Evolutionary conservation across 2,888 invertebrate genomes (phyloP).

Genomic region (Nymphalis c-album): DNA sequence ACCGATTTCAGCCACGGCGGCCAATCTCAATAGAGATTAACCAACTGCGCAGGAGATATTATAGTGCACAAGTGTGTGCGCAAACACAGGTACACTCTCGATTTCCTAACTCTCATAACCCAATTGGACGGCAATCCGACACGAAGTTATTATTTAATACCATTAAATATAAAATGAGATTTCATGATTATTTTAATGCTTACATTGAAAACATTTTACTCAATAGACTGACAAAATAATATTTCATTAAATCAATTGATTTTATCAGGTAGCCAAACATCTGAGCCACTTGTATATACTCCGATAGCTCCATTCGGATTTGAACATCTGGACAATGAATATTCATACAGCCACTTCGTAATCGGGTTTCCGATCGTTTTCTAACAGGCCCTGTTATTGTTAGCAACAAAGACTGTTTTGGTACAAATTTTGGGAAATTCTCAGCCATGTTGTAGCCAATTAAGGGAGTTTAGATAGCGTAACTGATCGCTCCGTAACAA

Average conservation of each 20-base stretch:
- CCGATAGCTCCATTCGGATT: conserved; percentile 18
- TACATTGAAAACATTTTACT: background rate
- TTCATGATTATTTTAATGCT: background rate
- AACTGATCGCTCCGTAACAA: conserved; percentile 24
- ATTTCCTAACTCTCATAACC: too few relatives aligned
- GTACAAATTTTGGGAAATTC: conserved; percentile 30
- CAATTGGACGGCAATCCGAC: too few relatives aligned
- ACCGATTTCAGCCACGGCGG: too few relatives aligned
- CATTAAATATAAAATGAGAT: too few relatives aligned
- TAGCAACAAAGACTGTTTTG: conserved; percentile 30
- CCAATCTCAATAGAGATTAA: too few relatives aligned
- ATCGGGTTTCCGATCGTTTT: conserved; percentile 32
- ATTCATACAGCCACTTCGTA: conserved; percentile 28
- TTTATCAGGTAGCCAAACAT: conserved; percentile 4
- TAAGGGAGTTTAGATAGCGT: conserved; percentile 26
- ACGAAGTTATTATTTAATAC: too few relatives aligned
- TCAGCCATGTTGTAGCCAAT: conserved; percentile 28
- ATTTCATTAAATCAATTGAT: background rate
- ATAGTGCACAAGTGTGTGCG: too few relatives aligned
- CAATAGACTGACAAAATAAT: background rate
- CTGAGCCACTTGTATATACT: conserved; percentile 21
- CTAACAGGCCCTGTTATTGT: conserved; percentile 29
- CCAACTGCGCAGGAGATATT: too few relatives aligned
- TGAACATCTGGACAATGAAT: conserved; percentile 48
- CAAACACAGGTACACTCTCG: too few relatives aligned